Conservation (phyloP, 2,797 vertebrate species). For the Mionectes olivaceus region DNA sequence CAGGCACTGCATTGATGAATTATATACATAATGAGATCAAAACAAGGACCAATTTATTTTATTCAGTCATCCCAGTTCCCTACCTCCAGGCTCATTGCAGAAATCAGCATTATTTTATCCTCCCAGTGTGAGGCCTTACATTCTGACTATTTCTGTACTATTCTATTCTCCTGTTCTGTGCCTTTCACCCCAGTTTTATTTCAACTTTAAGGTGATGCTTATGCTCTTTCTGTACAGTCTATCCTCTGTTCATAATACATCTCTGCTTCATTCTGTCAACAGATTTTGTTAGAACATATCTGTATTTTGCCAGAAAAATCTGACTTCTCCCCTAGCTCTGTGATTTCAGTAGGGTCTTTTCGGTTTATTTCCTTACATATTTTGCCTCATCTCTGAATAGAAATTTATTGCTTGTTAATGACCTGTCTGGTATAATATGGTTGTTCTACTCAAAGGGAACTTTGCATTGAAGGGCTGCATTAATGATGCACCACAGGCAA, state of each 20-base stretch:
- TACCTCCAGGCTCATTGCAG: background rate
- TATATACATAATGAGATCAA: slow-evolving; percentile 54
- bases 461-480: background rate
- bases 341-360: background rate
- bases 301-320: background rate
- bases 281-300: background rate
- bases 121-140: background rate
- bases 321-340: background rate
- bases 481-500: background rate
- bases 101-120: slow-evolving; percentile 55
- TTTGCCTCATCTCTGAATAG: background rate
- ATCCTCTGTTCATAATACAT: background rate
- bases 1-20: background rate
- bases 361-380: background rate
- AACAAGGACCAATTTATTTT: slow-evolving; percentile 52
- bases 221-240: background rate
- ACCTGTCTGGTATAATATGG: background rate
- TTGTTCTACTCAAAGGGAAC: background rate
- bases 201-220: background rate
- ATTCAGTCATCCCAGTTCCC: background rate
- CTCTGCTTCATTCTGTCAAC: background rate
- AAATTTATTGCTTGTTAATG: background rate
- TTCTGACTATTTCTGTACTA: slow-evolving; percentile 16
- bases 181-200: slow-evolving; percentile 12
- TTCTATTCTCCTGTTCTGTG: background rate